Evolutionary conservation across 2,113 vertebrate species (phyloP).

Genomic region (Pteropus alecto): DNA sequence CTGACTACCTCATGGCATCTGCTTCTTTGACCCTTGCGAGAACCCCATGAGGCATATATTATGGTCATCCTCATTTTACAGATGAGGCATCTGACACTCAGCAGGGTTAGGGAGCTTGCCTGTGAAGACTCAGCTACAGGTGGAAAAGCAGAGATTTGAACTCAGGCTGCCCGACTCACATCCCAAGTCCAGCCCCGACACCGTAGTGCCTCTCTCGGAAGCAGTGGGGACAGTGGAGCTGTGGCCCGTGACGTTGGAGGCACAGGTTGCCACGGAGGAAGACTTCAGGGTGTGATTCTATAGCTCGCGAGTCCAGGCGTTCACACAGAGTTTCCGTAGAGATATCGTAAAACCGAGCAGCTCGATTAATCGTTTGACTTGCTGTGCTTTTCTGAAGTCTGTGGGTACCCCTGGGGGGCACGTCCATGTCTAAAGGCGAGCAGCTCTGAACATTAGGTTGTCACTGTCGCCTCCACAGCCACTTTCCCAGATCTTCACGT

Average conservation of each 20-base stretch:
- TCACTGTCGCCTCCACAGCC: neutral
- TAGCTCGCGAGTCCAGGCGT: neutral
- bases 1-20: rapidly evolving
- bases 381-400: neutral
- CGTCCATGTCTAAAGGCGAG: neutral
- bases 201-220: rapidly evolving
- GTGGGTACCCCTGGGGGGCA: neutral
- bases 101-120: neutral
- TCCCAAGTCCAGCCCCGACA: neutral
- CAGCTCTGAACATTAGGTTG: rapidly evolving
- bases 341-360: neutral
- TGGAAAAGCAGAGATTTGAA: neutral
- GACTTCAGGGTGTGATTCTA: neutral
- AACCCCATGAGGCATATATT: rapidly evolving
- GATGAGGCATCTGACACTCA: neutral
- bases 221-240: rapidly evolving
- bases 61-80: neutral
- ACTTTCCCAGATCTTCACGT: neutral
- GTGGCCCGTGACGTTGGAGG: neutral
- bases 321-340: neutral
- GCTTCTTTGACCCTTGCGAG: no score
- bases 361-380: no score
- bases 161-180: neutral
- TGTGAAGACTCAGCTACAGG: neutral
- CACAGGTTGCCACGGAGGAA: rapidly evolving